These are phyloP conservation scores for Thunnus maccoyii DNA, from an alignment of 2,113 vertebrate species.

Conservation along the genomic window DNA sequence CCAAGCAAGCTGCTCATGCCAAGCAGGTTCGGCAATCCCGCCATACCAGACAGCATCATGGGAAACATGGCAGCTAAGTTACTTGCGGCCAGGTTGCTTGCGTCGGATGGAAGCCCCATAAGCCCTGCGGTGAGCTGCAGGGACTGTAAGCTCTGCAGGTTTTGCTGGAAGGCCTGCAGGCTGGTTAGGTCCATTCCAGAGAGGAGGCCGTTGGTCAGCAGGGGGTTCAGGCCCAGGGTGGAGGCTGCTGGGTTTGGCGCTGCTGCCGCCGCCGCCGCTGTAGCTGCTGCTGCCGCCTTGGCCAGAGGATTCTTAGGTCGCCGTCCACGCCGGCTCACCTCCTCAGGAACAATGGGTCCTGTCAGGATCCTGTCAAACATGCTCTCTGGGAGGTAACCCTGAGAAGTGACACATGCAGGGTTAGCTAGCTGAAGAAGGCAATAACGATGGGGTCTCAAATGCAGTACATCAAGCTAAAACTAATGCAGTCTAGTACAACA, in stretches of 20 bases:
- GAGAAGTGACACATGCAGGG: neutral
- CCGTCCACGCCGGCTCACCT: slow-evolving; percentile 95
- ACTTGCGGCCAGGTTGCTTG: slow-evolving; percentile 89
- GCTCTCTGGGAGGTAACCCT: slow-evolving; percentile 97
- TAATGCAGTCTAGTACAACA: neutral
- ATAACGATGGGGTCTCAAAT: neutral
- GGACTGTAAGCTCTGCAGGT: slow-evolving; percentile 95
- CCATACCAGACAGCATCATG: slow-evolving; percentile 97
- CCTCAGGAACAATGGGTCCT: slow-evolving; percentile 96
- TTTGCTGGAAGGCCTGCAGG: slow-evolving; percentile 97
- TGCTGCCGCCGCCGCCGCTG: slow-evolving; percentile 59
- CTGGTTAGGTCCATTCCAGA: slow-evolving; percentile 92
- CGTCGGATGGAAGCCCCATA: slow-evolving; percentile 92
- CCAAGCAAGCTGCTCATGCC: slow-evolving; percentile 90
- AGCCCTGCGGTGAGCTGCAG: slow-evolving; percentile 94
- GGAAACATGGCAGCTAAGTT: slow-evolving; percentile 96
- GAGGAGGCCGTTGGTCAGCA: slow-evolving; percentile 92
- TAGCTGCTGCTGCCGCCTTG: slow-evolving; percentile 84
- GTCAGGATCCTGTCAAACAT: slow-evolving; percentile 99
- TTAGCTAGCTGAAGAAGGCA: neutral
- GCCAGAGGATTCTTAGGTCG: slow-evolving; percentile 94
- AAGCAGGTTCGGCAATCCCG: slow-evolving; percentile 94
- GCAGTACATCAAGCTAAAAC: neutral
- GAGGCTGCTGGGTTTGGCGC: slow-evolving; percentile 76
- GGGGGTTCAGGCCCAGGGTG: slow-evolving; percentile 83